Evolutionary conservation across 2,888 invertebrate species (phyloP), one percentile per base, ranked within the genome.

Genomic region (Erynnis tages): DNA sequence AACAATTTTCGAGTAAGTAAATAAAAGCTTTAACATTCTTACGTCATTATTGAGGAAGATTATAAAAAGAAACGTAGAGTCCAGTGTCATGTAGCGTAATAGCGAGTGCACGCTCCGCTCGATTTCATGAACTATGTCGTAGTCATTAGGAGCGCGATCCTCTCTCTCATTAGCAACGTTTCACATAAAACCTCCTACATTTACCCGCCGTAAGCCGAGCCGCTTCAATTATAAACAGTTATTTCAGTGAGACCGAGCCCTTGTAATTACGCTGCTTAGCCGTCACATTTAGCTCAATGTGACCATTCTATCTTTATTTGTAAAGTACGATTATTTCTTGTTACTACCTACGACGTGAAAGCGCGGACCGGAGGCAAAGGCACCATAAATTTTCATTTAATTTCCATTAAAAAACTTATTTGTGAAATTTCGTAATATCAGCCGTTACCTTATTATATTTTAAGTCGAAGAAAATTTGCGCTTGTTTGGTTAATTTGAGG

Each of bases 141-240:
- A 74, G 69, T 80, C 77, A 79, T 82, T 80, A 83, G 69, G 74
- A 67, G 73, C 65, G 73, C 79, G 76, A 70, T 72, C 79, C 77
- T 66, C 71, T 71, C 71, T 56, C 75, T 80, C 80, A 85, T 85
- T 85, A 85, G 76, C 82, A 76, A 82, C 79, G 79, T 81, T 81
- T 82, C 84, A 82, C 81, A 82, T 82, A 82, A 81, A 81, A 77
- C 74, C 74, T 67, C 72, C 78, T 77, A 75, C 76, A 73, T 75
- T 78, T 80, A 79, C 75, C 73, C 73, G 63, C 70, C 67, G 74
- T 67, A 74, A 73, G 75, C 75, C 48, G 48, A 68, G 71, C 76
- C 73, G 73, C 73, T 65, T 73, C 79, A 85, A 85, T 85, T 86
- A 83, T 76, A 74, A 75, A 83, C 83, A 84, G 83, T 82, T 85